Evolutionary conservation across 2,797 vertebrate species (phyloP).

Genomic region (Anguilla marmorata): DNA sequence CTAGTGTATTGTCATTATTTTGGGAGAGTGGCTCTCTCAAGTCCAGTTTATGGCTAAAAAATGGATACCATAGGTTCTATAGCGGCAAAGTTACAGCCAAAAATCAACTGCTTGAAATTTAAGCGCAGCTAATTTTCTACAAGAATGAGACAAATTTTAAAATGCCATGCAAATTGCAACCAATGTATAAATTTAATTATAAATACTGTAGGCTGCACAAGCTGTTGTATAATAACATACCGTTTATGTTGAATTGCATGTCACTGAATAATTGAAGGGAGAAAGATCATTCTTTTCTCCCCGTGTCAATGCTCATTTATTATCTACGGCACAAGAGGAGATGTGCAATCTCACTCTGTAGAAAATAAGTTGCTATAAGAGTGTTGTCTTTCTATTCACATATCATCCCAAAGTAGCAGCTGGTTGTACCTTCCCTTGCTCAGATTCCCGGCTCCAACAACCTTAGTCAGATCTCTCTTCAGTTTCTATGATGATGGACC

Average conservation of each 20-base stretch:
- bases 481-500: constrained; percentile 62
- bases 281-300: neutral
- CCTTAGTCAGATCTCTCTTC: constrained; percentile 39
- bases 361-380: neutral
- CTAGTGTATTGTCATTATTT: neutral
- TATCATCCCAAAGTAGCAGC: constrained; percentile 59
- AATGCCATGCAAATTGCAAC: neutral
- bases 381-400: constrained; percentile 59
- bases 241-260: neutral
- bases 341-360: neutral
- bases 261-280: neutral
- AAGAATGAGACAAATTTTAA: neutral
- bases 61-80: neutral
- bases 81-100: neutral
- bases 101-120: neutral
- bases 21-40: neutral
- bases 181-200: neutral
- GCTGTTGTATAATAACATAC: neutral
- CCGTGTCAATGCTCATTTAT: neutral
- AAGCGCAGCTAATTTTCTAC: neutral
- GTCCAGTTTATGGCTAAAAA: neutral
- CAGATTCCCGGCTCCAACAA: constrained; percentile 59
- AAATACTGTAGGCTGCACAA: neutral
- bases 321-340: neutral
- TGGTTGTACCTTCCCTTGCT: constrained; percentile 60